These are phyloP conservation scores for Synanthedon tipuliformis DNA, from an alignment of 2,888 invertebrate species.

Conservation along the genomic window DNA sequence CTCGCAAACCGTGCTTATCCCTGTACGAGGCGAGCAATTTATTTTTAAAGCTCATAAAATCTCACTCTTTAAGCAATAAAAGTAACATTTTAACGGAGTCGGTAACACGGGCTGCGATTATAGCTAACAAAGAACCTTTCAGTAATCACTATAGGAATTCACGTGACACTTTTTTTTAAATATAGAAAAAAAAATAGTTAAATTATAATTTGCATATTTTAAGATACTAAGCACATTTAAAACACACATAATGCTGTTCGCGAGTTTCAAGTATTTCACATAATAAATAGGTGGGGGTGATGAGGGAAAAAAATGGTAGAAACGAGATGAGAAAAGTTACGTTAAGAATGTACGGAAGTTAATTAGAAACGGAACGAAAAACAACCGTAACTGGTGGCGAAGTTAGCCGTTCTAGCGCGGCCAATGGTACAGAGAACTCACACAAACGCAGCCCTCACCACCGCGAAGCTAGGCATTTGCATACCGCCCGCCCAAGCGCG, in stretches of 20 bases:
- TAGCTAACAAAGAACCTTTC: conserved; percentile 33
- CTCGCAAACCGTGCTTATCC: conserved; percentile 46
- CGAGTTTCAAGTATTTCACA: conserved; percentile 54
- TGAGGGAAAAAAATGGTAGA: conserved; percentile 34
- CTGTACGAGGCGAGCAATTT: conserved; percentile 48
- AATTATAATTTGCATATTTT: conserved; percentile 42
- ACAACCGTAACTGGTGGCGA: conserved; percentile 72
- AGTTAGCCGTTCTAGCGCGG: conserved; percentile 69
- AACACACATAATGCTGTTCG: conserved; percentile 50
- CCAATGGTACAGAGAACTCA: conserved; percentile 67
- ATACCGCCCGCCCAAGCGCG: conserved; percentile 70
- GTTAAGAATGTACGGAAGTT: conserved; percentile 69
- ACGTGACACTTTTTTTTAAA: conserved; percentile 47
- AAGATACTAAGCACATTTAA: conserved; percentile 36
- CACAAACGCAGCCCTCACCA: conserved; percentile 51
- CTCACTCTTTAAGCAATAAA: conserved; percentile 64
- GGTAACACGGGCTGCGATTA: conserved; percentile 39
- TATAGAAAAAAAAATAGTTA: conserved; percentile 22
- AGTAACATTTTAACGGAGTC: conserved; percentile 60
- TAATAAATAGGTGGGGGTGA: conserved; percentile 34
- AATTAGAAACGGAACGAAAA: conserved; percentile 70
- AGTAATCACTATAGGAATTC: conserved; percentile 48
- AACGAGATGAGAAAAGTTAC: conserved; percentile 68
- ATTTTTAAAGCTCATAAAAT: conserved; percentile 66
- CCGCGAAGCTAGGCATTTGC: conserved; percentile 63